These are phyloP conservation scores for Drosophila mimetica DNA, from an alignment of 2,888 invertebrate genomes.

Conservation along the genomic window DNA sequence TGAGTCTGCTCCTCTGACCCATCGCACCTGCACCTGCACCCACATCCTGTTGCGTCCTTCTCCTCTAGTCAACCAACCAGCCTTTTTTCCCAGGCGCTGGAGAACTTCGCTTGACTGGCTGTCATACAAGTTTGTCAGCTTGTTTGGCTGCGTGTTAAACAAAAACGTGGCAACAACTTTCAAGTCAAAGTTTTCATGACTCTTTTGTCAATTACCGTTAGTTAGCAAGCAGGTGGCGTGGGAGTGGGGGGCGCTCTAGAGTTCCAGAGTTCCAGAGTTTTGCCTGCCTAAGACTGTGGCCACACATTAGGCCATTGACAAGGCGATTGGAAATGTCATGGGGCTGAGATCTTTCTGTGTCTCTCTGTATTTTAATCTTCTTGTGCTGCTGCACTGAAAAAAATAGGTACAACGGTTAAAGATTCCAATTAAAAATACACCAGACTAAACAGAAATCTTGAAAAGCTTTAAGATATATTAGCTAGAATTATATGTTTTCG, in stretches of 20 bases:
- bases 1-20: constrained; percentile 26
- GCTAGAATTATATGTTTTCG: too few relatives aligned
- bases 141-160: constrained; percentile 75
- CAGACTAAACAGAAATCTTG: too few relatives aligned
- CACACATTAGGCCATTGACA: constrained; percentile 61
- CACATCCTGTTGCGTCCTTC: constrained; percentile 16
- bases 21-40: constrained; percentile 32
- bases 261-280: constrained; percentile 3
- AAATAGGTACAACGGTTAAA: neutral
- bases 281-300: constrained; percentile 1
- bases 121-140: constrained; percentile 78
- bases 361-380: neutral
- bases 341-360: constrained; percentile 11
- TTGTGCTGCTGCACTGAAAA: neutral
- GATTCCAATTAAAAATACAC: neutral
- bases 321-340: constrained; percentile 67
- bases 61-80: neutral
- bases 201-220: constrained; percentile 78
- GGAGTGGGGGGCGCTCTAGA: neutral
- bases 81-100: constrained; percentile 23
- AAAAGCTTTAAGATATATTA: too few relatives aligned
- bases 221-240: constrained; percentile 44
- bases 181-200: constrained; percentile 77
- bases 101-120: constrained; percentile 52
- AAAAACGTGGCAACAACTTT: constrained; percentile 75